phyloP scores from a whole-genome alignment of 2,888 invertebrate species.

The Trissolcus brochymenae region DNA sequence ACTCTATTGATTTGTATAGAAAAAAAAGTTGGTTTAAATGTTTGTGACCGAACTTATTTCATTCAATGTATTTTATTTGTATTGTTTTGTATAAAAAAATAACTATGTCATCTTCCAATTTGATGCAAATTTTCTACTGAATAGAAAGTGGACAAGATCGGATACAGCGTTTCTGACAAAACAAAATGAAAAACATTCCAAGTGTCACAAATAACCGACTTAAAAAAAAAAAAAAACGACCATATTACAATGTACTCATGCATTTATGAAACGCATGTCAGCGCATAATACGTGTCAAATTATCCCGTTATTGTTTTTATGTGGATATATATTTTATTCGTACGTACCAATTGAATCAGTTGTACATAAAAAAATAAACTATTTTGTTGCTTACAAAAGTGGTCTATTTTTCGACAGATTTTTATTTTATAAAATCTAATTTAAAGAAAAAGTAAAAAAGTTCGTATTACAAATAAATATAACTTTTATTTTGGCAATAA shows the following conservation, averaged over 20 bases:
- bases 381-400: slow-evolving; percentile 24
- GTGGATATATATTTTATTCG: slow-evolving; percentile 19
- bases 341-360: slow-evolving; percentile 8
- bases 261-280: slow-evolving; percentile 18
- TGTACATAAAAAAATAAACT: slow-evolving; percentile 32
- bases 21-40: neutral
- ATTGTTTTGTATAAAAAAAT: neutral
- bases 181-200: slow-evolving; percentile 13
- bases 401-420: no score
- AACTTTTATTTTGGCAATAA: no score
- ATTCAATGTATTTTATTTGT: neutral
- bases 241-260: neutral
- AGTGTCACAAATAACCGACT: neutral
- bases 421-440: no score
- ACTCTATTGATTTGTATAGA: no score
- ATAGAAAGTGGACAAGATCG: neutral
- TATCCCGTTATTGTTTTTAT: slow-evolving; percentile 13
- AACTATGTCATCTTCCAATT: neutral
- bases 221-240: no score
- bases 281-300: slow-evolving; percentile 4
- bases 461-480: no score
- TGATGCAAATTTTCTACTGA: slow-evolving; percentile 1
- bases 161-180: neutral
- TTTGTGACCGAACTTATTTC: neutral
- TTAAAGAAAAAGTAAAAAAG: no score